phyloP scores from a whole-genome alignment of 1,140 invertebrate species.

The Aphis gossypii region DNA sequence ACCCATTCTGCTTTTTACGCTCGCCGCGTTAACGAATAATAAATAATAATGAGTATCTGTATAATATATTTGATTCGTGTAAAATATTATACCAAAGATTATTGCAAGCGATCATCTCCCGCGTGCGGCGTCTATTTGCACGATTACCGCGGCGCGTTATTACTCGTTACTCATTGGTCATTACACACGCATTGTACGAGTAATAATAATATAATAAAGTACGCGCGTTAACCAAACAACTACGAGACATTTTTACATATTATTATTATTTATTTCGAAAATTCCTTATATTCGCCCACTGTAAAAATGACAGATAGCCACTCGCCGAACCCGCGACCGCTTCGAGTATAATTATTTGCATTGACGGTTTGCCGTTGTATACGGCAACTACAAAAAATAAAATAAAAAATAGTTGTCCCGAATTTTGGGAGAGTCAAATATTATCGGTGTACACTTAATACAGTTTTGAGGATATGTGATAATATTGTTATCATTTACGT shows the following conservation, averaged over 20 bases:
- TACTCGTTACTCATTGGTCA: neutral
- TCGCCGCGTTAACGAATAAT: neutral
- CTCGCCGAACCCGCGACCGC: neutral
- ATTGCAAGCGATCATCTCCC: neutral
- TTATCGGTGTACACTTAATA: neutral
- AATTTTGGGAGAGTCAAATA: neutral
- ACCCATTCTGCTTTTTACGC: neutral
- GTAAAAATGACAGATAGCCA: neutral
- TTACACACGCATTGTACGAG: neutral
- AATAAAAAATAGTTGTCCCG: neutral
- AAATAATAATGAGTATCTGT: neutral
- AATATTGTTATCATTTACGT: neutral
- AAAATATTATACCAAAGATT: neutral
- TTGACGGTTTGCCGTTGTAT: too few relatives aligned
- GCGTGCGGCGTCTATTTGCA: neutral
- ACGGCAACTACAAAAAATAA: too few relatives aligned
- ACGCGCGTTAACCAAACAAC: neutral
- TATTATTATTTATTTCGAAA: neutral
- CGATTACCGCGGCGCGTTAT: neutral
- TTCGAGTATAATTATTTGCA: neutral
- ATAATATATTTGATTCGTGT: neutral
- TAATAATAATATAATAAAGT: neutral
- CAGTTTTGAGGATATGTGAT: neutral
- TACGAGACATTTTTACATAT: neutral
- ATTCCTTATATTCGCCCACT: too few relatives aligned